Base-by-base conservation (phyloP, 2,797 vertebrate species). In the Etheostoma nigrum region DNA sequence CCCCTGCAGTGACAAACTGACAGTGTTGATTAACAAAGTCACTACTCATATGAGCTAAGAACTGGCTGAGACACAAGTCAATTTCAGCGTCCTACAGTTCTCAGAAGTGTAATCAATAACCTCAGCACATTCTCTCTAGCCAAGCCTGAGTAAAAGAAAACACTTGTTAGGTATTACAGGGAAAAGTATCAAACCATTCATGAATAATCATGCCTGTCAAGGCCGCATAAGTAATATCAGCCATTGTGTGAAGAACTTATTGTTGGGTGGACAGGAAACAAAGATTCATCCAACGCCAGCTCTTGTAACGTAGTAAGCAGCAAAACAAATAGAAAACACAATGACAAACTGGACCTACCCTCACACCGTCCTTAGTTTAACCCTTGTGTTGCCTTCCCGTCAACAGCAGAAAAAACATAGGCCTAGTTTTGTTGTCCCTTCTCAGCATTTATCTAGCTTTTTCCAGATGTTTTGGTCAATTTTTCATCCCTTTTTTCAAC, bases 251-350 rank as follows among this genome's bases (percentile, higher is more conserved):
- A 16, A 12, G n/a, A 42, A 67, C 16, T 48, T 25, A 21, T 44
- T 74, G 53, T 83, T 84, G 66, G 4, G 48, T 14, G 14, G 68
- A 67, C 9, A n/a, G 48, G 48, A 47, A 75, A 57, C 36, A 21
- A 33, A 11, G 27, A 47, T 13, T 51, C 9, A 6, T 81, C 72
- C 70, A 59, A 9, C 0, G 12, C 47, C 60, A 82, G 51, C 45
- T 21, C 49, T 45, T 58, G 81, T 84, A 79, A 84, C 74, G 69
- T 65, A 55, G 82, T 74, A 84, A 77, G 27, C 57, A 72, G 49
- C 47, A 67, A 85, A 87, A 81, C 72, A 78, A 89, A 84, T 57
- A 72, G 19, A 81, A 68, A 75, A 72, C 67, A 68, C 16, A 19
- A 18, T 6, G 48, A 76, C 21, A 42, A 23, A 44, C 40, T n/a